Evolutionary conservation across 2,797 vertebrate genomes (phyloP), one percentile per base, ranked within the genome.

Genomic region (Sebastes minor): DNA sequence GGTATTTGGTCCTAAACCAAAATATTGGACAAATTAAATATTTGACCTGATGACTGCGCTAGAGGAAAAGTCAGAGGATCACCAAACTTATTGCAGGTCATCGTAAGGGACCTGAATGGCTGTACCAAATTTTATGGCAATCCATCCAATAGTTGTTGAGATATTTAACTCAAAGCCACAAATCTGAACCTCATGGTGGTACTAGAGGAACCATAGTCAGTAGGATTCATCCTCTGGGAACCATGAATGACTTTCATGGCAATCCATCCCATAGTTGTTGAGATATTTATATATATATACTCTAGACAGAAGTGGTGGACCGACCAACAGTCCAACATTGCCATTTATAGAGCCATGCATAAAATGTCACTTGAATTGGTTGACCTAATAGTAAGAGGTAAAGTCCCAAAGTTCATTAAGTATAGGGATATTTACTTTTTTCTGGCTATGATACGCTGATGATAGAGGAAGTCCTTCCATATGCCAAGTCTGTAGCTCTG

Each of bases 401-500:
- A 60, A 63, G 13, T 30, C 63, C 8, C 16, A 68, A 30, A 4
- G 2, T 33, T 60, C 1, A 30, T 28, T 25, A 27, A 20, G 49
- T n/a, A 73, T 11, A 3, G 12, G 16, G 13, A 65, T 10, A 33
- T 61, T 30, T 22, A 23, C 11, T 2, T 46, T 20, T 49, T 60
- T 52, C 38, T 55, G 4, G 4, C 30, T 18, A 22, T 32, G 16
- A 2, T 32, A 25, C 0, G 1, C 6, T 35, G 56, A 75, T 53
- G n/a, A 70, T 68, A 30, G 65, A 62, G 64, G 22, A 55, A 38
- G 12, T 71, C 22, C 25, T 55, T 72, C 16, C n/a, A 57, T 25
- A 28, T 78, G 53, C 28, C 53, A 62, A 38, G 52, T 71, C 56
- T 77, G 18, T 61, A 66, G 80, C 78, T 80, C 18, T 14, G 74